Base-by-base conservation (phyloP, 1,140 invertebrate genomes). In the Apis laboriosa region DNA sequence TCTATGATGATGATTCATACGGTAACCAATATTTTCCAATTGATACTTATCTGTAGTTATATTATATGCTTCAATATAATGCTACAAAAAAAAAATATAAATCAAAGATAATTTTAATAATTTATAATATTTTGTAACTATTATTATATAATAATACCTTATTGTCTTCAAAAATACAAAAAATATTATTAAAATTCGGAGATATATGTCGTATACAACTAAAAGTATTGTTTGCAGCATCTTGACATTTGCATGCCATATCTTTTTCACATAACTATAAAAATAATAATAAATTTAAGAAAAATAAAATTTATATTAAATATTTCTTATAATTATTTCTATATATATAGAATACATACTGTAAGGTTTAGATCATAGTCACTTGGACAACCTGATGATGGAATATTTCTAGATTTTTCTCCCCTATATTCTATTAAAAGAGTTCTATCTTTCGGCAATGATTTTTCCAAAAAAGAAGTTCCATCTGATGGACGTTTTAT, bases 181-280 rank as follows among this genome's bases (percentile, higher is more conserved):
- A 98, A 83, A 98, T 95, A 83, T 96, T 95, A 90, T 97, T 95
- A 60, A 91, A 86, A 4, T 90, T 43, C 61, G 95, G 83, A 2
- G 93, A 92, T 51, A 97, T 86, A 79, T 96, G 95, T 71, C 97
- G 92, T 9, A 98, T 84, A 91, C 98, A 99, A 0, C 93, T 94
- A 89, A 96, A 98, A 1, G 98, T 98, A 90, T 98, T 98, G 90
- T 98, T 98, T 88, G 90, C 95, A 0, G 96, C 92, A 92, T 98
- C 97, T 93, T 98, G 96, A 90, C 97, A 98, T 90, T 98, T 98
- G 89, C 97, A 98, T 66, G 94, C 95, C 83, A 95, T 95, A 8
- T 95, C 94, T 55, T 94, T 92, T 67, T 93, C 93, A 88, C 97
- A 98, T 85, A 96, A 93, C 96, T 97, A 86, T 43, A 94, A 90